Base-by-base conservation (phyloP, 2,888 invertebrate genomes). In the Notodonta ziczac region DNA sequence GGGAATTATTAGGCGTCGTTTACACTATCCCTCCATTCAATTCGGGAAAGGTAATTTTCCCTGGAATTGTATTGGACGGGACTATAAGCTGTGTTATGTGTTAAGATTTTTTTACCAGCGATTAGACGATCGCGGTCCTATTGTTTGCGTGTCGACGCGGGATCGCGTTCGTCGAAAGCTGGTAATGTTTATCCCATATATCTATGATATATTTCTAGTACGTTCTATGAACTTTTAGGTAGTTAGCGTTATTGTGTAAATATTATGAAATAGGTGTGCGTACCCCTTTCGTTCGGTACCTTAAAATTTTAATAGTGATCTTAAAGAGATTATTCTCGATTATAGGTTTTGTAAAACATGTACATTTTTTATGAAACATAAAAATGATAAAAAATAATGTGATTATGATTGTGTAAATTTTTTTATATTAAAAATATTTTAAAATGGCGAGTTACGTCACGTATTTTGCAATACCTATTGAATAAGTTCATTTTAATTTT, bases 151-250 rank as follows among this genome's bases (percentile, higher is more conserved):
- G 73, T 76, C 70, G 66, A 72, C 58, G 60, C 55, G 74, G 65
- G 67, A 74, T 86, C 83, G 84, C 72, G 58, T 7, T 69, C 76
- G 86, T 86, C 80, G 91, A 92, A 92, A 94, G 93, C 94, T 94
- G 95, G 96, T 96, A 96, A 96, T 95, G 95, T 95, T 97, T 96
- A 96, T 97, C 97, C 97, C 97, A 98, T 98, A 98, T 98, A 98
- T 98, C 98, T 97, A 98, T 98, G 98, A 98, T 98, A 98, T 98
- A 98, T 98, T 96, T 95, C 94, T 94, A 94, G 98, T 98, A 98
- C 96, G 98, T 98, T 98, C 98, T 97, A 97, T 98, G 98, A 98
- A 98, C 98, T 89, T 87, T 85, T 92, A 92, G 88, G 56, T 83
- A 71, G 57, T 60, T 85, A 86, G 85, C 52, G n/a, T 54, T 14